A percentile compares a stretch with the other conserved stretches of the same genome.
phyloP scores from a whole-genome alignment of 2,888 invertebrate species.

The Phalera bucephala region DNA sequence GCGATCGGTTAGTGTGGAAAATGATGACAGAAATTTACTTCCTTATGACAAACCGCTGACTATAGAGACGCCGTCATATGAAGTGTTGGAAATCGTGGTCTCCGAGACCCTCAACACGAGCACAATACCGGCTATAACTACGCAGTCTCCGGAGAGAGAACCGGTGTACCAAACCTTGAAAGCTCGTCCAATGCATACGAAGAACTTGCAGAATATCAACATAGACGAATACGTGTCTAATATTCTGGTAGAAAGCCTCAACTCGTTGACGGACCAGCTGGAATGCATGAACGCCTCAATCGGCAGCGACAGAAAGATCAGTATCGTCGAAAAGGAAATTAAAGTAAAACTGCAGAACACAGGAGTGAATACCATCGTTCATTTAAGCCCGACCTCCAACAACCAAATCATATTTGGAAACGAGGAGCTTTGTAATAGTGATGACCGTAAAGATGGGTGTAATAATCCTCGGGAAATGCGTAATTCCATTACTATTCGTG shows the following conservation, averaged over 20 bases:
- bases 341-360: slow-evolving; percentile 76
- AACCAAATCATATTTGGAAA: slow-evolving; percentile 77
- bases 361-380: slow-evolving; percentile 75
- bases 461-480: slow-evolving; percentile 28
- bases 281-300: slow-evolving; percentile 69
- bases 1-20: slow-evolving; percentile 36
- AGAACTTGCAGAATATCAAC: slow-evolving; percentile 43
- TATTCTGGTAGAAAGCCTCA: slow-evolving; percentile 76
- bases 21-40: slow-evolving; percentile 42
- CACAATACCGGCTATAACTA: slow-evolving; percentile 15
- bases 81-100: slow-evolving; percentile 70
- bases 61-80: slow-evolving; percentile 52
- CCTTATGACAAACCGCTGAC: slow-evolving; percentile 44
- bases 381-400: slow-evolving; percentile 74
- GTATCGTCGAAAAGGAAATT: slow-evolving; percentile 76
- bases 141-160: slow-evolving; percentile 8
- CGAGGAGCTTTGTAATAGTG: slow-evolving; percentile 62
- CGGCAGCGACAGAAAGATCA: slow-evolving; percentile 61
- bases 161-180: not conserved
- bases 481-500: slow-evolving; percentile 40
- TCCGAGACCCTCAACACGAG: slow-evolving; percentile 60
- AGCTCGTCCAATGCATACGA: slow-evolving; percentile 6
- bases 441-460: slow-evolving; percentile 36
- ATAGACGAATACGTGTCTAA: slow-evolving; percentile 79
- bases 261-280: slow-evolving; percentile 72